Evolutionary conservation across 2,797 vertebrate genomes (phyloP).

Genomic region (Rhincodon typus): DNA sequence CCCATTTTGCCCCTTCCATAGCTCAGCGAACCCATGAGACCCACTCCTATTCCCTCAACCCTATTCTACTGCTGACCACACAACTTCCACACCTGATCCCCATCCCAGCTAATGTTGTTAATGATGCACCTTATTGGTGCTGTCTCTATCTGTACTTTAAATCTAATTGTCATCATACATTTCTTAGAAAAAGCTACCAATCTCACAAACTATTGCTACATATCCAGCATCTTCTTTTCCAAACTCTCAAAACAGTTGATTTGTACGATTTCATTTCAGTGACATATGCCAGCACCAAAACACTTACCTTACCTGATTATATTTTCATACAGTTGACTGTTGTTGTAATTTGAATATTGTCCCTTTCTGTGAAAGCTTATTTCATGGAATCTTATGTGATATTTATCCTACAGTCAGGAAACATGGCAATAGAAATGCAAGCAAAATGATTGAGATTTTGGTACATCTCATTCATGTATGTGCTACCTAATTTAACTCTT

Average conservation of each 20-base stretch:
- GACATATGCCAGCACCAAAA: no score
- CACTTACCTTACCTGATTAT: no score
- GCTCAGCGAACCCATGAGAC: not conserved
- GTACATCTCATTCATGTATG: not conserved
- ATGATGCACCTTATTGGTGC: not conserved
- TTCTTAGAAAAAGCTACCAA: not conserved
- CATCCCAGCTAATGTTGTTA: not conserved
- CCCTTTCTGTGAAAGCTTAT: no score
- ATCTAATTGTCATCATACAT: not conserved
- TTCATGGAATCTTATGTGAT: not conserved
- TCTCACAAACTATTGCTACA: not conserved
- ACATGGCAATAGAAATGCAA: not conserved
- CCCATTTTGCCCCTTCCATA: not conserved
- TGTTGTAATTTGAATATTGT: no score
- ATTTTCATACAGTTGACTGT: no score
- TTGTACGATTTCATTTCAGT: not conserved
- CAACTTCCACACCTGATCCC: not conserved
- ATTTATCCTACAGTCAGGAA: not conserved
- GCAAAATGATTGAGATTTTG: not conserved
- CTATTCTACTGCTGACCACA: not conserved
- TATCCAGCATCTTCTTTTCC: not conserved
- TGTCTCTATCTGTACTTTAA: not conserved
- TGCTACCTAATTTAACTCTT: not conserved
- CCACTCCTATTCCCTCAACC: not conserved
- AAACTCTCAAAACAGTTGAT: not conserved